Conservation (phyloP, 1,140 invertebrate species). For the Rhopalosiphum padi region DNA sequence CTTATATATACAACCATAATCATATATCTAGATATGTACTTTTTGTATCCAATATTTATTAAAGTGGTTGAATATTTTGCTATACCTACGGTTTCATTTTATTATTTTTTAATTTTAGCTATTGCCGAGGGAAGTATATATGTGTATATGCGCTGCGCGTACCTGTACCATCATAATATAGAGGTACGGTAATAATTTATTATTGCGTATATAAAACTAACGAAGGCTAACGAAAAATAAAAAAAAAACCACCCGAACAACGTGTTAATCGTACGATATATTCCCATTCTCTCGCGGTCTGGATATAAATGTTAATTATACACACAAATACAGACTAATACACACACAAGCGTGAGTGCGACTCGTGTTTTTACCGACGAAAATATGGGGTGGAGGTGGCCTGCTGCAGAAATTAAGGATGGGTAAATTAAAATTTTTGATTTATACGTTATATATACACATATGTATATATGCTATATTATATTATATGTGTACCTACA, state of each 20-base stretch:
- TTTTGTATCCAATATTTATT: not conserved
- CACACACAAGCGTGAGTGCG: not conserved
- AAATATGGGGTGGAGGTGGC: not conserved
- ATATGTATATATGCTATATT: not conserved
- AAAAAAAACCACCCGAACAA: slow-evolving; percentile 20
- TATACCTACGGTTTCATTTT: not conserved
- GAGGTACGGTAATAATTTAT: not conserved
- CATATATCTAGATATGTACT: not conserved
- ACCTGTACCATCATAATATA: not conserved
- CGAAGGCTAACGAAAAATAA: slow-evolving; percentile 12
- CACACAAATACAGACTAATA: not conserved
- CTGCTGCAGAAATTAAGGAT: not conserved
- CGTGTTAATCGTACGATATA: not conserved
- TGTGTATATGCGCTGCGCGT: not conserved
- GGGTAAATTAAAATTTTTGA: slow-evolving; percentile 39
- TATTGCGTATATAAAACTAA: not conserved
- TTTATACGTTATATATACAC: not conserved
- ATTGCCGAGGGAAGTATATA: not conserved
- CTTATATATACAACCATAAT: too few species aligned
- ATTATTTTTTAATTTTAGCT: slow-evolving; percentile 21
- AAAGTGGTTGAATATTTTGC: not conserved
- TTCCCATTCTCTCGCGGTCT: not conserved
- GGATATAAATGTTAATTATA: slow-evolving; percentile 41
- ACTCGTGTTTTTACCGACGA: not conserved
- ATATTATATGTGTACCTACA: too few species aligned